Percentiles rank a stretch among this genome's conserved stretches.
Conservation (phyloP, 2,113 vertebrate genomes). For the Erinaceus europaeus region DNA sequence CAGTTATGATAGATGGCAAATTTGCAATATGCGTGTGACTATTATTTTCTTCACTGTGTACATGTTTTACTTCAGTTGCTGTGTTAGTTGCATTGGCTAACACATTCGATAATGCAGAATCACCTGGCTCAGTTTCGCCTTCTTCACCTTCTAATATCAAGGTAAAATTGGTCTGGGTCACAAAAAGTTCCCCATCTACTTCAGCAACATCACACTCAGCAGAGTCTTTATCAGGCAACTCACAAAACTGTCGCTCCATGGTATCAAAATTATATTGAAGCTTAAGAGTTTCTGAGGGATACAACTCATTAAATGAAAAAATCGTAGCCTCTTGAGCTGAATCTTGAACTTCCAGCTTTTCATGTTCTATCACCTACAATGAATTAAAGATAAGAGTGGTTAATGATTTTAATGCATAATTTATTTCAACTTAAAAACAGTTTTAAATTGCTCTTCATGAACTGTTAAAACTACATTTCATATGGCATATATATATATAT, state of each 20-base stretch:
- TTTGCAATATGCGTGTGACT: conserved; percentile 57
- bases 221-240: conserved; percentile 77
- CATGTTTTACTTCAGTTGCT: conserved; percentile 37
- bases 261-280: conserved; percentile 82
- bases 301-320: conserved; percentile 80
- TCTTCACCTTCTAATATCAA: conserved; percentile 92
- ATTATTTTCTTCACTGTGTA: conserved; percentile 28
- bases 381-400: conserved; percentile 59
- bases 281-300: conserved; percentile 82
- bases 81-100: conserved; percentile 38
- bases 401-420: conserved; percentile 16
- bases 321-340: conserved; percentile 59
- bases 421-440: conserved; percentile 35
- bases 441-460: conserved; percentile 14
- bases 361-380: conserved; percentile 74
- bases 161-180: conserved; percentile 85
- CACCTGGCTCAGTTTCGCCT: conserved; percentile 76
- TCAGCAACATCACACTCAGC: conserved; percentile 76
- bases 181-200: conserved; percentile 79
- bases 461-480: conserved; percentile 50
- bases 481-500: conserved; percentile 37
- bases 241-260: conserved; percentile 79
- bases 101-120: conserved; percentile 18
- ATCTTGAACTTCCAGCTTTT: conserved; percentile 62
- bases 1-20: conserved; percentile 69